Evolutionary conservation across 2,797 vertebrate genomes (phyloP).

Genomic region (Brotula barbata): DNA sequence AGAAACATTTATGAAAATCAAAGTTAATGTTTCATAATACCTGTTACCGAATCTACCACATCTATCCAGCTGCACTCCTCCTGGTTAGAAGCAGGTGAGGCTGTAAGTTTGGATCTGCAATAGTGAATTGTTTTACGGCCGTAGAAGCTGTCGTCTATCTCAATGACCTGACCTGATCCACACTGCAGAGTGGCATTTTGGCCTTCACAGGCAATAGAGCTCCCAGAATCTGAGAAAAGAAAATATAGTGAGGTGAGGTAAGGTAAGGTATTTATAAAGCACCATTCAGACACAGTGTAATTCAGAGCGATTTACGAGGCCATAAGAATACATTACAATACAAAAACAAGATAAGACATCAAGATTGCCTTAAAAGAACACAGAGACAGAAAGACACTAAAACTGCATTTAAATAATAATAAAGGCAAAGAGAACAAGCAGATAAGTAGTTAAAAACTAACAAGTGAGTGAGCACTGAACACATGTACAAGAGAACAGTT

Average conservation of each 20-base stretch:
- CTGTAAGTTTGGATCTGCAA: conserved; percentile 69
- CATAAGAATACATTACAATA: too few species aligned
- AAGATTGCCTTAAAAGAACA: too few species aligned
- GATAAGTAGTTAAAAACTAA: too few species aligned
- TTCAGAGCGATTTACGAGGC: too few species aligned
- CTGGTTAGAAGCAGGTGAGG: conserved; percentile 48
- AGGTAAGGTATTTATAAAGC: too few species aligned
- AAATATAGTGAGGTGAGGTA: too few species aligned
- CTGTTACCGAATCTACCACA: conserved; percentile 84
- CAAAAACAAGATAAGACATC: too few species aligned
- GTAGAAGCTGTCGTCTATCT: conserved; percentile 85
- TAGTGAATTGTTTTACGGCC: conserved; percentile 86
- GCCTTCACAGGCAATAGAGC: conserved; percentile 83
- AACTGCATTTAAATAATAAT: too few species aligned
- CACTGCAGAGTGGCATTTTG: conserved; percentile 87
- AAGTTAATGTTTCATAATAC: conserved; percentile 66
- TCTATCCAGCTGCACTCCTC: conserved; percentile 87
- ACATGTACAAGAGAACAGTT: too few species aligned
- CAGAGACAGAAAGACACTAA: too few species aligned
- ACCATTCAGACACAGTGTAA: too few species aligned
- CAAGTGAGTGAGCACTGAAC: too few species aligned
- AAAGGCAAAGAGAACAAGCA: not conserved
- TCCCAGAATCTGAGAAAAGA: conserved; percentile 77
- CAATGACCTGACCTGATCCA: conserved; percentile 88
- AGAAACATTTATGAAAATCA: not conserved